Evolutionary conservation across 2,797 vertebrate genomes (phyloP).

Genomic region (Octomys mimax): DNA sequence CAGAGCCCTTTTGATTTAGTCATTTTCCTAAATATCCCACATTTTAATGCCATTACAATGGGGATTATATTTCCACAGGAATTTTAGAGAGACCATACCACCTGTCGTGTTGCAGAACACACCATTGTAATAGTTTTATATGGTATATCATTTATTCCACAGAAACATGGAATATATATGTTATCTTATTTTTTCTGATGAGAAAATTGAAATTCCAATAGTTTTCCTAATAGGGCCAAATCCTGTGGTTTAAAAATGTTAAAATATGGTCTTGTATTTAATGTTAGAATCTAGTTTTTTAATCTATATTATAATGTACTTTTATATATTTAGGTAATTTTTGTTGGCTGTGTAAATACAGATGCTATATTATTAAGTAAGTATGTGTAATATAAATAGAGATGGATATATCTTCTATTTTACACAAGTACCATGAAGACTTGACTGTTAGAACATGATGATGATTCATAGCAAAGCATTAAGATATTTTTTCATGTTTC

Average conservation of each 20-base stretch:
- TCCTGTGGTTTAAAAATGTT: neutral
- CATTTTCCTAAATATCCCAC: neutral
- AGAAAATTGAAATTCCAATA: neutral
- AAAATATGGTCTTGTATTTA: neutral
- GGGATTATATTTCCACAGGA: neutral
- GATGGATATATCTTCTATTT: neutral
- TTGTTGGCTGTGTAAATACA: neutral
- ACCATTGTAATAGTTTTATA: neutral
- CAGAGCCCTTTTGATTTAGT: neutral
- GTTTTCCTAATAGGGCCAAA: neutral
- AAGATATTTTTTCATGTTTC: neutral
- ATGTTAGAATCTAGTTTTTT: neutral
- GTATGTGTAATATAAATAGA: conserved; percentile 19
- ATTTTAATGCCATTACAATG: neutral
- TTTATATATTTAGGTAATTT: conserved; percentile 30
- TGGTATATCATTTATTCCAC: neutral
- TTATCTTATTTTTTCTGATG: neutral
- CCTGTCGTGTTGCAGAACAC: neutral
- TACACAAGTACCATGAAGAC: neutral
- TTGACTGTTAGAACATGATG: neutral
- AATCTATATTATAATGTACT: neutral
- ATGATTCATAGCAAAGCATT: neutral
- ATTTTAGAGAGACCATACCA: neutral
- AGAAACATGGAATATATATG: neutral
- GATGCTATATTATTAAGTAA: neutral